Conservation (phyloP, 2,888 invertebrate species). For the Atethmia centrago region DNA sequence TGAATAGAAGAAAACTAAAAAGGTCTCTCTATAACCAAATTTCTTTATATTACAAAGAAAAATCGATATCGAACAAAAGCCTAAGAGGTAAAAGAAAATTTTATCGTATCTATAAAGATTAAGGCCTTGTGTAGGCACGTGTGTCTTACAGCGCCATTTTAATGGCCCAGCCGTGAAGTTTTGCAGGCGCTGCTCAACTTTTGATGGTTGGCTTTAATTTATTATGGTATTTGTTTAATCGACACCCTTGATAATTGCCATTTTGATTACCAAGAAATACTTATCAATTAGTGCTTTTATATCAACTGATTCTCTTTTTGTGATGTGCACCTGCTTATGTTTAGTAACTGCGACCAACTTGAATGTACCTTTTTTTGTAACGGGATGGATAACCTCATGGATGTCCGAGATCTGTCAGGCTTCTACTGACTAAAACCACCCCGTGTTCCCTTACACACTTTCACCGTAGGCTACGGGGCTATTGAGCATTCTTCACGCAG, state of each 20-base stretch:
- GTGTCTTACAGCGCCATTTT: slow-evolving; percentile 38
- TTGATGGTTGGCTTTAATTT: slow-evolving; percentile 34
- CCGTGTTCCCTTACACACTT: no score
- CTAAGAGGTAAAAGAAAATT: slow-evolving; percentile 18
- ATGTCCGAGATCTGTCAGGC: no score
- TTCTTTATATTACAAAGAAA: slow-evolving; percentile 18
- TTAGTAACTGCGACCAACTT: neutral
- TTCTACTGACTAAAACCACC: no score
- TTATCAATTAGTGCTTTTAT: neutral
- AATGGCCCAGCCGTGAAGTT: slow-evolving; percentile 37
- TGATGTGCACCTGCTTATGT: neutral
- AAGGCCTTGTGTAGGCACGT: slow-evolving; percentile 21
- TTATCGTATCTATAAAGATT: slow-evolving; percentile 47
- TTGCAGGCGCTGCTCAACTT: slow-evolving; percentile 36
- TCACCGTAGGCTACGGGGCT: no score
- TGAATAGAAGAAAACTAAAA: slow-evolving; percentile 12
- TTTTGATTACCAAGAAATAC: neutral
- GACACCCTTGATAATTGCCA: no score
- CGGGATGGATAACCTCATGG: no score
- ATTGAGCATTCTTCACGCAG: no score
- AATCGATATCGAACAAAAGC: slow-evolving; percentile 35
- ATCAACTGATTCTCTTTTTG: neutral
- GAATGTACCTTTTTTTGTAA: neutral
- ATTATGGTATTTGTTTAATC: neutral
- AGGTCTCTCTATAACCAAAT: slow-evolving; percentile 26